Evolutionary conservation across 2,888 invertebrate genomes (phyloP).

Genomic region (Campoplex nolae): DNA sequence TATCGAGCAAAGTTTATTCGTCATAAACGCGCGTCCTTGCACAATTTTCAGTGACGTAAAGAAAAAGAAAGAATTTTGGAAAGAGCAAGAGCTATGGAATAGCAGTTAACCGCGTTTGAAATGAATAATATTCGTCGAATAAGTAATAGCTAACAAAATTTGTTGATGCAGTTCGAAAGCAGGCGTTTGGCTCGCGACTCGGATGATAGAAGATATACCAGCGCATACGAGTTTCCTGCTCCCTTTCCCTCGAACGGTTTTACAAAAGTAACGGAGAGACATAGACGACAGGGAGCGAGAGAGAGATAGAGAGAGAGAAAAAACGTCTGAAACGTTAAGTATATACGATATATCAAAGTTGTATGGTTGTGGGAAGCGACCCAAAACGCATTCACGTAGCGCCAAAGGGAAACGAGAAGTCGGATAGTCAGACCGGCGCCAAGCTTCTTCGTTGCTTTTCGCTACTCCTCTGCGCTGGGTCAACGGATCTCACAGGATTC

Average conservation of each 20-base stretch:
- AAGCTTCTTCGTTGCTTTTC: constrained; percentile 37
- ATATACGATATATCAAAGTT: constrained; percentile 53
- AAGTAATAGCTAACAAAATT: constrained; percentile 44
- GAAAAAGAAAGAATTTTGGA: neutral
- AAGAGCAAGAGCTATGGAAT: neutral
- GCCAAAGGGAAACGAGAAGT: constrained; percentile 60
- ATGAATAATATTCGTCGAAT: constrained; percentile 46
- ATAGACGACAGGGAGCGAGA: constrained; percentile 1
- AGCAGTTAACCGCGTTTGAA: constrained; percentile 8
- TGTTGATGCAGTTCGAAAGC: constrained; percentile 32
- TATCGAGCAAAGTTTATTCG: constrained; percentile 18
- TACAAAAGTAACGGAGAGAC: constrained; percentile 52
- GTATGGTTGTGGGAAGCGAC: constrained; percentile 63
- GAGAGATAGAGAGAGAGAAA: constrained; percentile 4
- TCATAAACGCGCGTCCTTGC: neutral
- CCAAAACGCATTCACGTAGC: constrained; percentile 64
- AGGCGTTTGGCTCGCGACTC: constrained; percentile 54
- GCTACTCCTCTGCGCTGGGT: constrained; percentile 22
- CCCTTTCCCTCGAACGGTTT: constrained; percentile 43
- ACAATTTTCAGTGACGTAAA: constrained; percentile 16
- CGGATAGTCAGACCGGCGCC: constrained; percentile 69
- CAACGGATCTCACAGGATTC: constrained; percentile 57
- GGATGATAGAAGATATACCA: constrained; percentile 16
- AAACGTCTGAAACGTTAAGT: constrained; percentile 55
- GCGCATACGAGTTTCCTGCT: constrained; percentile 16